Base-by-base conservation (phyloP, 2,797 vertebrate genomes). In the Macroramphosus scolopax region DNA sequence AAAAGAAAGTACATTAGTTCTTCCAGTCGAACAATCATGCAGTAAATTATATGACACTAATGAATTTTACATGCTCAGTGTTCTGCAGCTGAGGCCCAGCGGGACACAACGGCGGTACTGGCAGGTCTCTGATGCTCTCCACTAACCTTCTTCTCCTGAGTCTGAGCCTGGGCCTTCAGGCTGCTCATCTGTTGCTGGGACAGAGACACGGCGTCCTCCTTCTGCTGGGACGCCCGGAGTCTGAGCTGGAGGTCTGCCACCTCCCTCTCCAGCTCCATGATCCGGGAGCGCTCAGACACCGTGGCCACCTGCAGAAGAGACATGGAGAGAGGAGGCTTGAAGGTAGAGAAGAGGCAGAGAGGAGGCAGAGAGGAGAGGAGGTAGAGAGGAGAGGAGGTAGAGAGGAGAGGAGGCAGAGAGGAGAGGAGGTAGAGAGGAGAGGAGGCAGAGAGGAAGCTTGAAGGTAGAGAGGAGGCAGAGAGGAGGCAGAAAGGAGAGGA, bases 231-330 rank as follows among this genome's bases (percentile, higher is more conserved):
- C 30, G 92, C 90, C 54, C 93, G 89, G 5, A 98, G 80, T 53
- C 91, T 84, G 32, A 93, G 90, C 35, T 91, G 92, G 14, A 99
- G 90, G 46, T 96, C 95, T 0, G 88, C 68, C 53, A 93, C 93
- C 58, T 98, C 96, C 83, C 91, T 88, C 72, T 99, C 96, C 73
- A 99, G 88, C 77, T 99, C 96, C 96, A 99, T 98, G 80, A 98
- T 99, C 31, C 93, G 90, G 35, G 95, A 99, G 64, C 96, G 96
- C 71, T 98, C 96, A 0, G 96, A 98, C 33, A 99, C 96, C 0
- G 96, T 99, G 63, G 95, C 96, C 82, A 98, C 94, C 96, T 99
- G 37, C 30, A 45, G 66, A 30, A 22, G 34, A 2, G n/a, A 8
- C 2, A 10, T 0, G 44, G 1, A 35, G 48, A 43, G 17, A 52